A percentile compares a stretch with the other conserved stretches of the same genome.
Evolutionary conservation across 2,113 vertebrate species (phyloP).

Genomic region (Tricholaema leucomelas): DNA sequence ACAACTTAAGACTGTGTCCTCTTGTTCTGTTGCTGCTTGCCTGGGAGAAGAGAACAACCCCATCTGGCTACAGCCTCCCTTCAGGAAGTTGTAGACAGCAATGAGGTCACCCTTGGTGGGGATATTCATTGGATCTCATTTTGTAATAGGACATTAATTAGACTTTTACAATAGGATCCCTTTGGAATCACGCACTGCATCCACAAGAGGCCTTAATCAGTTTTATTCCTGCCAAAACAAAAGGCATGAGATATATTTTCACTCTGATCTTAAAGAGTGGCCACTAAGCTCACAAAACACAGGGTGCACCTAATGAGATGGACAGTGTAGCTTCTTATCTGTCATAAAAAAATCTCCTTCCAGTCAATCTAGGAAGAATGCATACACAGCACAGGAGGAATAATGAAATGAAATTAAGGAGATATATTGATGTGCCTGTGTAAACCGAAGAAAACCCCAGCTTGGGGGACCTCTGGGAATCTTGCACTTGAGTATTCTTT

Average conservation of each 20-base stretch:
- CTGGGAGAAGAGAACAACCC: too few relatives aligned
- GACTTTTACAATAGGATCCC: slow-evolving; percentile 24
- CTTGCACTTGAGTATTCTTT: slow-evolving; percentile 50
- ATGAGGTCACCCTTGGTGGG: too few relatives aligned
- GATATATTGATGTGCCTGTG: slow-evolving; percentile 38
- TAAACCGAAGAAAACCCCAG: slow-evolving; percentile 33
- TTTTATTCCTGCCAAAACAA: not conserved
- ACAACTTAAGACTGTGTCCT: too few relatives aligned
- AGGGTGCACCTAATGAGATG: not conserved
- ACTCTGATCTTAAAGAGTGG: not conserved
- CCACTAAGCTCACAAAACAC: not conserved
- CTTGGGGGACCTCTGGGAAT: slow-evolving; percentile 19
- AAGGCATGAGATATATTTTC: not conserved
- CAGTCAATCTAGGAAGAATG: not conserved
- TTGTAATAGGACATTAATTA: slow-evolving; percentile 22
- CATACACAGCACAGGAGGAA: not conserved
- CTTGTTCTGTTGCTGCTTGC: too few relatives aligned
- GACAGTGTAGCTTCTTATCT: not conserved
- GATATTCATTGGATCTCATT: slow-evolving; percentile 5
- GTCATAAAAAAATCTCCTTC: not conserved
- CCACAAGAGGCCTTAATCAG: not conserved
- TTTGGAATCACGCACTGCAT: not conserved
- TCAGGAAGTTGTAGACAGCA: too few relatives aligned
- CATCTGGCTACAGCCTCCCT: too few relatives aligned
- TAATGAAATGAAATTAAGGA: slow-evolving; percentile 48